Conservation (phyloP, 2,113 vertebrate species). For the Ariopsis seemanni region DNA sequence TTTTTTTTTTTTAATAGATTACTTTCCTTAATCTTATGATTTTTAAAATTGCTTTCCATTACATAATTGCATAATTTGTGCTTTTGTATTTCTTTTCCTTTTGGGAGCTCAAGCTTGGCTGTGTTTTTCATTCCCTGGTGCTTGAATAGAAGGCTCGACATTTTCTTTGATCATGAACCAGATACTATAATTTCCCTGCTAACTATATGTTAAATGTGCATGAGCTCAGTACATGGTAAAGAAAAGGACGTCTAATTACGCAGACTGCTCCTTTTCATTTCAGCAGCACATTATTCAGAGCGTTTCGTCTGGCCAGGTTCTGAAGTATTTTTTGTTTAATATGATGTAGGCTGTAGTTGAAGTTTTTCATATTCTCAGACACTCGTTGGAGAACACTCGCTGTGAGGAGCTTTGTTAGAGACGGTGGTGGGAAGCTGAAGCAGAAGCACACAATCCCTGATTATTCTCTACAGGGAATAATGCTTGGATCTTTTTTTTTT, state of each 20-base stretch:
- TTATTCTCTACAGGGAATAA: conserved; percentile 45
- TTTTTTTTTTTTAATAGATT: not conserved
- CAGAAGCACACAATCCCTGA: conserved; percentile 43
- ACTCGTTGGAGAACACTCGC: not conserved
- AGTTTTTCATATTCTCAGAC: not conserved
- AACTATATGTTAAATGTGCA: not conserved
- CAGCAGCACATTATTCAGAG: not conserved
- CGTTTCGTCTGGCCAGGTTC: not conserved
- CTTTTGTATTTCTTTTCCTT: conserved; percentile 1
- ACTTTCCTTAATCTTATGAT: not conserved
- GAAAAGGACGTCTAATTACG: not conserved
- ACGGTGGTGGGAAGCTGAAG: conserved; percentile 13
- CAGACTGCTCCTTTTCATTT: not conserved
- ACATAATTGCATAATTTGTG: not conserved
- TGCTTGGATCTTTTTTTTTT: conserved; percentile 36
- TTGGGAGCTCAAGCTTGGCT: not conserved
- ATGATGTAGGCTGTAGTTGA: not conserved
- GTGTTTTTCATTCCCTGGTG: not conserved
- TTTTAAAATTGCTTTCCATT: not conserved
- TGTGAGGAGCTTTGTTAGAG: not conserved
- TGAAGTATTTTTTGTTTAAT: not conserved
- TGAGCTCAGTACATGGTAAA: not conserved
- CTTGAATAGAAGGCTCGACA: conserved; percentile 6
- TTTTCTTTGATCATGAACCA: conserved; percentile 1
- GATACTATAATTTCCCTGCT: not conserved